Evolutionary conservation across 2,888 invertebrate genomes (phyloP), one percentile per base, ranked within the genome.

Genomic region (Plagodis dolabraria): DNA sequence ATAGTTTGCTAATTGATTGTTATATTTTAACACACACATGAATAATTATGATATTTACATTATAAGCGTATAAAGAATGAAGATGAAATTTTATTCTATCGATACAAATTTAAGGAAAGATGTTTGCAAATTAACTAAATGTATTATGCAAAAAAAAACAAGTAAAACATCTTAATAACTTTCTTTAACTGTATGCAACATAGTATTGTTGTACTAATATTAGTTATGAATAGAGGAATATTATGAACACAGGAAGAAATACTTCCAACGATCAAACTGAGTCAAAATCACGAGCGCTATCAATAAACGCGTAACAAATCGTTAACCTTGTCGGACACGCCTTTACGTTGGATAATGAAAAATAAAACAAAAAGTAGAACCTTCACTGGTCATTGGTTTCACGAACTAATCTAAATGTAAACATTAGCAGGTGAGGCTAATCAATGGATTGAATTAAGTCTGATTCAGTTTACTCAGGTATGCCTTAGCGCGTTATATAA

Each of bases 261-360:
- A 43, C 43, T 6, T 43, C 5, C 43, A 7, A 43, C 11, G 11
- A 12, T 12, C 11, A 43, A 40, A 40, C 33, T 47, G 9, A 53
- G 33, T 33, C 11, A 53, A 58, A 45, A 53, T 36, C 53, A 49
- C 47, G 43, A 52, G n/a, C 47, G 45, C 45, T 70, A 72, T 67
- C 68, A 71, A 72, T 71, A 71, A 75, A 70, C 60, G 76, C 80
- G 72, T 74, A 70, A 35, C 81, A 47, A 85, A 85, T 79, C 68
- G 61, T 12, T 73, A 79, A 77, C 85, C 86, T 85, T 82, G 83
- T 71, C 67, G 49, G 74, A 69, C 65, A 77, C 80, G 79, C 65
- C 62, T 71, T 57, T 65, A 57, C 48, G 47, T 48, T n/a, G 48
- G 51, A 45, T 60, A 63, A 63, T 55, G 55, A 69, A 79, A 79